These are phyloP conservation scores for Scleropages formosus DNA, from an alignment of 2,797 vertebrate species.

Conservation along the genomic window DNA sequence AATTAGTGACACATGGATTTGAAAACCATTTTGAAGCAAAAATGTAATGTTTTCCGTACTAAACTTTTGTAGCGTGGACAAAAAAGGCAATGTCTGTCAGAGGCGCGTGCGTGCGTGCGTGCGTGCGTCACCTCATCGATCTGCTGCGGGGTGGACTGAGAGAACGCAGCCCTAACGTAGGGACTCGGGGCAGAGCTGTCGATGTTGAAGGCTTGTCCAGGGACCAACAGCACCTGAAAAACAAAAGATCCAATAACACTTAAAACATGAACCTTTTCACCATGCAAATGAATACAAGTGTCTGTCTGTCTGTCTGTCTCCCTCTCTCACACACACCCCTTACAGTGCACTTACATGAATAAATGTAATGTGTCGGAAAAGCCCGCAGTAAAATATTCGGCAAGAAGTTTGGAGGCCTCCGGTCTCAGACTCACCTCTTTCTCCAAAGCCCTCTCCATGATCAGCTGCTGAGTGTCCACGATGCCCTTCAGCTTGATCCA, in stretches of 20 bases:
- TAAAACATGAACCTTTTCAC: too few species aligned
- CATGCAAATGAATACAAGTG: not conserved
- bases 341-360: too few species aligned
- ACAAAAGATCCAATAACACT: too few species aligned
- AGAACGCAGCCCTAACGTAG: slow-evolving; percentile 87
- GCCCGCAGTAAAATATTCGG: too few species aligned
- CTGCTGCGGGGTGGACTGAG: slow-evolving; percentile 79
- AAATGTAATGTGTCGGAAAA: too few species aligned
- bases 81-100: too few species aligned
- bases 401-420: too few species aligned
- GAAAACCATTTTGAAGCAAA: not conserved
- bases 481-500: slow-evolving; percentile 79
- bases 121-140: slow-evolving; percentile 77
- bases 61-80: too few species aligned
- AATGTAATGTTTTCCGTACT: too few species aligned
- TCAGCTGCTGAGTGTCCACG: slow-evolving; percentile 69
- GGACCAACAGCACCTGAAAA: slow-evolving; percentile 83
- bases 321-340: too few species aligned
- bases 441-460: slow-evolving; percentile 72
- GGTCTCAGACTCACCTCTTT: slow-evolving; percentile 63
- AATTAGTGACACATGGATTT: not conserved
- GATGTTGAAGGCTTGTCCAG: slow-evolving; percentile 81
- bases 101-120: not conserved
- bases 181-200: slow-evolving; percentile 73
- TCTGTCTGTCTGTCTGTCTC: not conserved